A percentile compares a stretch with the other conserved stretches of the same genome.
phyloP scores from a whole-genome alignment of 1,140 invertebrate genomes.

The Bombyx mandarina region DNA sequence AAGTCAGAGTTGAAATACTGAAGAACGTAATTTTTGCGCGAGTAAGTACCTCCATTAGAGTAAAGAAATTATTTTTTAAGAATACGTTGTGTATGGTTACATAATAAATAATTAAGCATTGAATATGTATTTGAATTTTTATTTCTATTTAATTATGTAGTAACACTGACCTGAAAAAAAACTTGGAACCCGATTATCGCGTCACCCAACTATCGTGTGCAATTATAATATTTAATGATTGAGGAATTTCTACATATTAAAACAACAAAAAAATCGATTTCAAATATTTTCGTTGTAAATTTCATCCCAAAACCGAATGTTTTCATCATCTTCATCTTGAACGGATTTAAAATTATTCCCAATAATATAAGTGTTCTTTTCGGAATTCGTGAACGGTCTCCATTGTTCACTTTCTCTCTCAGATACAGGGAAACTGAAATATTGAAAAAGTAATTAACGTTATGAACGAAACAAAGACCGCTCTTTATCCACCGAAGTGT shows the following conservation, averaged over 20 bases:
- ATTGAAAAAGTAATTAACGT: slow-evolving; percentile 6
- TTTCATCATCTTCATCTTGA: slow-evolving; percentile 24
- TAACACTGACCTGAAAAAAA: too few relatives aligned
- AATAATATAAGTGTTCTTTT: slow-evolving; percentile 37
- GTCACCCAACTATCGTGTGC: too few relatives aligned
- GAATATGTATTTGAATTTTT: too few relatives aligned
- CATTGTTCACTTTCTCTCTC: slow-evolving; percentile 23
- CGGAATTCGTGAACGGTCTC: slow-evolving; percentile 38
- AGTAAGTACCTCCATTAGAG: too few relatives aligned
- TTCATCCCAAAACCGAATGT: slow-evolving; percentile 50
- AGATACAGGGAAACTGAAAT: slow-evolving; percentile 46
- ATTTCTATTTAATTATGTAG: too few relatives aligned
- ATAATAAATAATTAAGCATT: too few relatives aligned
- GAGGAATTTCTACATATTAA: not conserved
- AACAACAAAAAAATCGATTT: not conserved
- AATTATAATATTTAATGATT: not conserved
- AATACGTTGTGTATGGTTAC: too few relatives aligned
- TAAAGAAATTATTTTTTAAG: too few relatives aligned
- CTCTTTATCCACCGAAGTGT: too few relatives aligned
- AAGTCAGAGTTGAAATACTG: too few relatives aligned
- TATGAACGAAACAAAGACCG: not conserved
- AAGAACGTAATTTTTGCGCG: too few relatives aligned
- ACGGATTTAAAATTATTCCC: slow-evolving; percentile 30
- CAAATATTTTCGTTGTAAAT: slow-evolving; percentile 36
- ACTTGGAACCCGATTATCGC: too few relatives aligned